Evolutionary conservation across 2,113 vertebrate genomes (phyloP).

Genomic region (Hemichromis elongatus): DNA sequence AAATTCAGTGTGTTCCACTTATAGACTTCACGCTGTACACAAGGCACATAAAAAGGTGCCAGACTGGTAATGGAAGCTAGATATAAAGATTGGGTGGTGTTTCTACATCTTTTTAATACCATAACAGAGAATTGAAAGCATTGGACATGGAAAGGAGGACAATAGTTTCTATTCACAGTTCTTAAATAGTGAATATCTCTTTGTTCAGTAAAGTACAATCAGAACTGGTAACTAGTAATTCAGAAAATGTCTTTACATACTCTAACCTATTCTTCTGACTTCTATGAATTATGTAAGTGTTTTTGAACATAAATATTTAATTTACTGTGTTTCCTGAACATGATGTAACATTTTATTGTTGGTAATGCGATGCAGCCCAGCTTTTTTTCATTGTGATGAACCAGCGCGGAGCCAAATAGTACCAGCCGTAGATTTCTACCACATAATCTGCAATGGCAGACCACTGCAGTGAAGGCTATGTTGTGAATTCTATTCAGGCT

Average conservation of each 20-base stretch:
- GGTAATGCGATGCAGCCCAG: background rate
- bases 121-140: background rate
- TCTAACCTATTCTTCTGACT: background rate
- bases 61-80: background rate
- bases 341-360: background rate
- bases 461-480: background rate
- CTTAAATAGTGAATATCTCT: background rate
- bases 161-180: background rate
- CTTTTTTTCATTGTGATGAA: background rate
- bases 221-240: background rate
- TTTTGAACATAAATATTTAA: constrained; percentile 1
- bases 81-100: background rate
- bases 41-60: background rate
- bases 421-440: background rate
- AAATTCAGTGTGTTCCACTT: constrained; percentile 34
- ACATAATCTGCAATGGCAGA: background rate
- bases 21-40: background rate
- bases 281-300: background rate
- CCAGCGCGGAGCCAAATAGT: background rate
- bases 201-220: background rate
- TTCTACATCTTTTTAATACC: background rate
- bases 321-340: background rate
- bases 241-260: background rate
- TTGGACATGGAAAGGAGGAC: background rate
- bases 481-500: background rate